Evolutionary conservation across 2,113 vertebrate genomes (phyloP).

Genomic region (Mionectes macconnelli): DNA sequence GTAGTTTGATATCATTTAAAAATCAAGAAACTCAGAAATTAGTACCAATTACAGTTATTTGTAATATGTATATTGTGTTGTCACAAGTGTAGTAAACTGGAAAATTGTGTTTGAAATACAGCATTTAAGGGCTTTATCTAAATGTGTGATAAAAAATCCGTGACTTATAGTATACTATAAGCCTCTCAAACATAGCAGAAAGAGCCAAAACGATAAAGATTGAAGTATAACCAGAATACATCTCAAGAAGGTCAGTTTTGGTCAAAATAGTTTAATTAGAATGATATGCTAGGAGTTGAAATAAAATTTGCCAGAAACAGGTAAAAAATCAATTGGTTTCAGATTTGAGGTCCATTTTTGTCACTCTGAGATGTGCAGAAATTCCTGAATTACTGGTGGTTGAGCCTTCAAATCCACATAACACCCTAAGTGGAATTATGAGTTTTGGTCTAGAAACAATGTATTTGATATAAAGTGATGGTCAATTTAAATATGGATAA

Average conservation of each 20-base stretch:
- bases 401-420: neutral
- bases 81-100: neutral
- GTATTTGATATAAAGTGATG: neutral
- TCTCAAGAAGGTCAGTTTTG: neutral
- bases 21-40: neutral
- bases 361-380: neutral
- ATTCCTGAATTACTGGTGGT: neutral
- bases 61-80: no score
- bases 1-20: neutral
- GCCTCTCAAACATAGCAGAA: neutral
- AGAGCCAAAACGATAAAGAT: neutral
- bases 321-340: neutral
- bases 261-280: neutral
- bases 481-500: neutral
- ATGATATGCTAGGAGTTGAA: neutral
- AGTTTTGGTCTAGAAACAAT: neutral
- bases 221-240: neutral
- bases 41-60: neutral
- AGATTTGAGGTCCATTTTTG: neutral
- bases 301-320: neutral
- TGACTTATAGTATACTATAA: neutral
- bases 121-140: neutral
- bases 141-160: neutral
- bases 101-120: neutral
- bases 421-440: rapidly evolving